Base-by-base conservation (phyloP, 1,140 invertebrate genomes). In the Drosophila melanogaster region DNA sequence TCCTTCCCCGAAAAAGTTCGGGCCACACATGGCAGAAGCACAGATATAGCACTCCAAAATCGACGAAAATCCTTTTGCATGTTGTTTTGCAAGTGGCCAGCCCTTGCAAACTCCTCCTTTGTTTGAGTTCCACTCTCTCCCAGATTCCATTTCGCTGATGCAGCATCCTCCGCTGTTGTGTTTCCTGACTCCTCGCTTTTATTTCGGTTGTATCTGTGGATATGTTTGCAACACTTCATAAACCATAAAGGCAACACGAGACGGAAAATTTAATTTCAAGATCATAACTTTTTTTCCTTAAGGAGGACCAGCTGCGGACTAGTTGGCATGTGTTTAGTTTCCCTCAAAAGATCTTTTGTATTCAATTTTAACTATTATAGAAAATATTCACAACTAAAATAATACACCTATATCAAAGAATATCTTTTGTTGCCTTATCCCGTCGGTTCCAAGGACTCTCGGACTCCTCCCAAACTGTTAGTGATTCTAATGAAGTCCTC, bases 11-110 rank as follows among this genome's bases (percentile, higher is more conserved):
- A 50, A 55, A 53, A 19, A 56, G 54, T 47, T 65, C 59, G 46
- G 44, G 24, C 41, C 84, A 89, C 72, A 89, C 89, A 85, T 87
- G 83, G 79, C 79, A 60, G 57, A 33, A 61, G 58, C 51, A 37
- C 77, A 50, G 81, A 72, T 67, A 70, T 33, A 65, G 64, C 66
- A 79, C 72, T 73, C 72, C 84, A 89, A 89, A 87, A 87, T 89
- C 79, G 84, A 89, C 84, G 85, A 87, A 87, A 87, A 89, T 87
- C 83, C 83, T 84, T 87, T 87, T 79, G 83, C 84, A 87, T 87
- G 83, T 79, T 89, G 72, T 77, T 84, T 62, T 55, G 73, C 76
- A 87, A 87, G 77, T 79, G 79, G 84, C 76, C 64, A 47, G 41
- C 64, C 26, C n/a, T 49, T 17, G 24, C 15, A 10, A 51, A 24